Conservation (phyloP, 2,113 vertebrate species). For the Empidonax alnorum region DNA sequence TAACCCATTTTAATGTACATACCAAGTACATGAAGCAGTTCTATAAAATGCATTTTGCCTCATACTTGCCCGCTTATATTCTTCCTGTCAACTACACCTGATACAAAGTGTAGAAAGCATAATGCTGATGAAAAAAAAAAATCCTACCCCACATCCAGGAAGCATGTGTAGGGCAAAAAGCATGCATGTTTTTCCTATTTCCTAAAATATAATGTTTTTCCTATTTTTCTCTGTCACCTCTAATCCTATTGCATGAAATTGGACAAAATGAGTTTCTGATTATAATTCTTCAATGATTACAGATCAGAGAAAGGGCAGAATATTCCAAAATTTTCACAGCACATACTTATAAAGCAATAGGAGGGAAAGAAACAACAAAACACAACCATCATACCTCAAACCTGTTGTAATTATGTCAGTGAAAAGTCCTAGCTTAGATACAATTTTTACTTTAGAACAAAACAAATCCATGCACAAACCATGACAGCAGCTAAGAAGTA, state of each 20-base stretch:
- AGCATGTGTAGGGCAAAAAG: background rate
- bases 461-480: background rate
- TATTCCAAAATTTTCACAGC: background rate
- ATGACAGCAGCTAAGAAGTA: background rate
- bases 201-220: background rate
- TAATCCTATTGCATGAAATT: background rate
- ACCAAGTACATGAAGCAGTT: background rate
- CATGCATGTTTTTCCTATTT: background rate
- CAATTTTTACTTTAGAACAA: background rate
- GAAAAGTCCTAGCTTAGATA: background rate
- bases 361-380: background rate
- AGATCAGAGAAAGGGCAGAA: background rate
- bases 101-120: background rate
- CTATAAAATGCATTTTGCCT: background rate
- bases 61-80: background rate
- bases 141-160: background rate
- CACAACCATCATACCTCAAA: background rate
- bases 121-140: background rate
- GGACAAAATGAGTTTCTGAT: background rate
- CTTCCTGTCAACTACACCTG: background rate
- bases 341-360: background rate
- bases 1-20: background rate
- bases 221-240: background rate
- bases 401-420: background rate
- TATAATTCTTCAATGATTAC: background rate